A percentile compares a stretch with the other conserved stretches of the same genome.
Evolutionary conservation across 2,113 vertebrate species (phyloP).

Genomic region (Podarcis muralis): DNA sequence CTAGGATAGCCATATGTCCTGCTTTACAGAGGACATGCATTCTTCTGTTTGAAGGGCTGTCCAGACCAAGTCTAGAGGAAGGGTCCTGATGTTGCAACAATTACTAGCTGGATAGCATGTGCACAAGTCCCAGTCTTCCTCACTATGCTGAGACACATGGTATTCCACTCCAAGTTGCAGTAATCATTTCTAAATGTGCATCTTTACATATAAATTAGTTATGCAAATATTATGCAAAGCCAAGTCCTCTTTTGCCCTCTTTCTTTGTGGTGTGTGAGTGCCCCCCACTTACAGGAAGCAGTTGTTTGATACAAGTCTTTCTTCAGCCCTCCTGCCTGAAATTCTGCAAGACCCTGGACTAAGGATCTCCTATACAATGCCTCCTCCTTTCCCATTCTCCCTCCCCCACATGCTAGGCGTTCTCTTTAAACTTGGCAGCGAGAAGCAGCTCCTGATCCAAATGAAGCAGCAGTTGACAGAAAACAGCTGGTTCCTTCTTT

Average conservation of each 20-base stretch:
- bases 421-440: conserved; percentile 32
- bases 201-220: background rate
- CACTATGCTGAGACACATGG: background rate
- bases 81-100: too few relatives aligned
- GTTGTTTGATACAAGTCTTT: background rate
- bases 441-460: conserved; percentile 35
- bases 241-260: background rate
- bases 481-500: conserved; percentile 26
- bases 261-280: background rate
- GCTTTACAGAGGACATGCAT: too few relatives aligned
- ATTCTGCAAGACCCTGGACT: background rate
- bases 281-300: background rate
- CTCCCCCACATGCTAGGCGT: conserved; percentile 25
- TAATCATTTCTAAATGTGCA: background rate
- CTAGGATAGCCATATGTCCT: too few relatives aligned
- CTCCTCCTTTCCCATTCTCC: conserved; percentile 9
- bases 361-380: background rate
- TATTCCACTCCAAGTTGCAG: background rate
- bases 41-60: too few relatives aligned
- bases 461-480: background rate
- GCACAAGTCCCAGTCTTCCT: background rate
- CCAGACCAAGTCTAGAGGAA: too few relatives aligned
- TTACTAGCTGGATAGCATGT: too few relatives aligned
- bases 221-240: background rate
- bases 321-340: background rate